Evolutionary conservation across 2,888 invertebrate genomes (phyloP).

Genomic region (Pediacus dermestoides): DNA sequence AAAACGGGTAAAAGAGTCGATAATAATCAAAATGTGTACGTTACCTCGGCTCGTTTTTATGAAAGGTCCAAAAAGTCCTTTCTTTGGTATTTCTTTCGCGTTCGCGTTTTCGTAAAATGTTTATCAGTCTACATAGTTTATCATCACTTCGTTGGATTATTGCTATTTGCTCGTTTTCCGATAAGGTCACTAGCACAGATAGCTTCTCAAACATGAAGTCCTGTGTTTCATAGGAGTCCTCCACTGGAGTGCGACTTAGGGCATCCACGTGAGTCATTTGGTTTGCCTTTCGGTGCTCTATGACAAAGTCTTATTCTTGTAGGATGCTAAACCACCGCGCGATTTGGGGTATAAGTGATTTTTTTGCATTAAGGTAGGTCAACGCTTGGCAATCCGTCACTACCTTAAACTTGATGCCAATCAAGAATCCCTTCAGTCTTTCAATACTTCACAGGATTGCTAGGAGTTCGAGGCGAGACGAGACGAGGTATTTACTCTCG

Average conservation of each 20-base stretch:
- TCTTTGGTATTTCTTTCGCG: too few species aligned
- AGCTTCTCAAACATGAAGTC: constrained; percentile 11
- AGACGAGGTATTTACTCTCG: constrained; percentile 30
- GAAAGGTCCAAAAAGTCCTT: constrained; percentile 24
- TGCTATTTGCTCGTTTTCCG: constrained; percentile 16
- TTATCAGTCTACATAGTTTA: too few species aligned
- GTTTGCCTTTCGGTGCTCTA: constrained; percentile 27
- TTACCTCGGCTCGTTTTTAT: constrained; percentile 15
- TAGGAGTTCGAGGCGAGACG: constrained; percentile 27
- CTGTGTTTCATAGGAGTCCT: constrained; percentile 14
- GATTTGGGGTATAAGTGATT: constrained; percentile 28
- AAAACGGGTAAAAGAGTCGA: constrained; percentile 21
- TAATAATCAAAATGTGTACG: constrained; percentile 14
- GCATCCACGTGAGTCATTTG: constrained; percentile 28
- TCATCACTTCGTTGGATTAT: too few species aligned
- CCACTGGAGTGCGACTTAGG: constrained; percentile 24
- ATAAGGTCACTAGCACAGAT: constrained; percentile 11
- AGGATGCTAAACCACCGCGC: constrained; percentile 25
- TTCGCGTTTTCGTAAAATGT: too few species aligned
- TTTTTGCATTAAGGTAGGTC: constrained; percentile 24
- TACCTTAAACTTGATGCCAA: constrained; percentile 28
- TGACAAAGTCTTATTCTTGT: constrained; percentile 26
- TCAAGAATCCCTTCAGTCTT: constrained; percentile 25
- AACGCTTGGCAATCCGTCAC: constrained; percentile 34
- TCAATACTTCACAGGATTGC: constrained; percentile 30